Conservation (phyloP, 2,888 invertebrate genomes). For the Tillus elongatus region DNA sequence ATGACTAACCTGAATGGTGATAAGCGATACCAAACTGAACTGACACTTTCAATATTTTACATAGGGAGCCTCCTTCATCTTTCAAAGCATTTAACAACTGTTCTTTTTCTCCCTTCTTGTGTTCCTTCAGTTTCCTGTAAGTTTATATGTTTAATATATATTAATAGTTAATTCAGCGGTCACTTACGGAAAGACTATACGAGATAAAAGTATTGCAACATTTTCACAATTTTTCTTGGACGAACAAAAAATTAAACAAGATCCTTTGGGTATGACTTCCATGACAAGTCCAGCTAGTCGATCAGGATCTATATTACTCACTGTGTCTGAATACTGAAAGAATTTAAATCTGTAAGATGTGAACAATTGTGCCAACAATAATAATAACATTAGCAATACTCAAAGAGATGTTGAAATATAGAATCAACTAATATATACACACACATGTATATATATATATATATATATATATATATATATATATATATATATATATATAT, state of each 20-base stretch:
- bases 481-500: too few species aligned
- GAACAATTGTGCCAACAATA: too few species aligned
- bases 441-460: too few species aligned
- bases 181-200: conserved; percentile 13
- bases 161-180: conserved; percentile 5
- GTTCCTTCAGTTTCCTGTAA: conserved; percentile 46
- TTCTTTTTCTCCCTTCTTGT: conserved; percentile 51
- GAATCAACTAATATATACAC: conserved; percentile 8
- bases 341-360: conserved; percentile 9
- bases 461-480: too few species aligned
- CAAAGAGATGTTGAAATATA: too few species aligned
- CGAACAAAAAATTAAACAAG: conserved; percentile 88
- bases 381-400: too few species aligned
- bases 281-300: conserved; percentile 67
- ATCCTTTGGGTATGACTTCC: conserved; percentile 70
- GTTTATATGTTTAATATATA: conserved; percentile 10
- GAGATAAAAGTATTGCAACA: conserved; percentile 55
- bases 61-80: conserved; percentile 55
- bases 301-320: conserved; percentile 65
- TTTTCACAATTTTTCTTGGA: conserved; percentile 89
- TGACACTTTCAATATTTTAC: conserved; percentile 56
- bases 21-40: conserved; percentile 79
- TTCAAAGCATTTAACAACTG: conserved; percentile 53
- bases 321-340: conserved; percentile 53
- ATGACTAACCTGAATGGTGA: conserved; percentile 71